These are phyloP conservation scores for Aphis craccivora DNA, from an alignment of 1,140 invertebrate genomes.

Conservation along the genomic window DNA sequence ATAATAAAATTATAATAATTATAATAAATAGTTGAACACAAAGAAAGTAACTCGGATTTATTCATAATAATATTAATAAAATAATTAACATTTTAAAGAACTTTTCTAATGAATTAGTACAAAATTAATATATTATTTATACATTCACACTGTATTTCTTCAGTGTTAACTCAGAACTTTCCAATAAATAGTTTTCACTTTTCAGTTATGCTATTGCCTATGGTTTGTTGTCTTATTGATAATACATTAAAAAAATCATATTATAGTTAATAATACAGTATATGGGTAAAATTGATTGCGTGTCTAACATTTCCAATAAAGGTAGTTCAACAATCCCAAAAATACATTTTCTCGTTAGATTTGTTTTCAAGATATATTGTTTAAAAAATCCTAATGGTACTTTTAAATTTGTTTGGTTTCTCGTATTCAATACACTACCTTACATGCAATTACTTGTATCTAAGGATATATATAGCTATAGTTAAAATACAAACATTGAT, in stretches of 20 bases:
- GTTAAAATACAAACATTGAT: neutral
- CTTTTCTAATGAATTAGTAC: neutral
- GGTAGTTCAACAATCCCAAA: neutral
- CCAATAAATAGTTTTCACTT: neutral
- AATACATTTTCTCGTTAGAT: neutral
- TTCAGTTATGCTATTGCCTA: neutral
- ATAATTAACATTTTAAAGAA: neutral
- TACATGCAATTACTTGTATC: neutral
- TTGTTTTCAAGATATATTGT: slow-evolving; percentile 13
- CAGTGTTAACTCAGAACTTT: neutral
- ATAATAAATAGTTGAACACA: neutral
- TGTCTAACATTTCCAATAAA: neutral
- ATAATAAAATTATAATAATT: neutral
- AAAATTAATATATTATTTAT: neutral
- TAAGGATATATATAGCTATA: neutral
- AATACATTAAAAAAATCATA: neutral
- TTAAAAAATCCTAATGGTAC: neutral
- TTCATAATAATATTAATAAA: neutral
- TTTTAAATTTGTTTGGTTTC: neutral
- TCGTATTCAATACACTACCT: neutral
- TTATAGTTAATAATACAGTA: neutral
- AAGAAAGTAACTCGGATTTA: neutral
- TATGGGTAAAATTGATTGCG: neutral
- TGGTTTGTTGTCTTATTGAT: neutral
- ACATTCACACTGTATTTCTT: neutral